Evolutionary conservation across 2,113 vertebrate genomes (phyloP).

Genomic region (Nothobranchius furzeri): DNA sequence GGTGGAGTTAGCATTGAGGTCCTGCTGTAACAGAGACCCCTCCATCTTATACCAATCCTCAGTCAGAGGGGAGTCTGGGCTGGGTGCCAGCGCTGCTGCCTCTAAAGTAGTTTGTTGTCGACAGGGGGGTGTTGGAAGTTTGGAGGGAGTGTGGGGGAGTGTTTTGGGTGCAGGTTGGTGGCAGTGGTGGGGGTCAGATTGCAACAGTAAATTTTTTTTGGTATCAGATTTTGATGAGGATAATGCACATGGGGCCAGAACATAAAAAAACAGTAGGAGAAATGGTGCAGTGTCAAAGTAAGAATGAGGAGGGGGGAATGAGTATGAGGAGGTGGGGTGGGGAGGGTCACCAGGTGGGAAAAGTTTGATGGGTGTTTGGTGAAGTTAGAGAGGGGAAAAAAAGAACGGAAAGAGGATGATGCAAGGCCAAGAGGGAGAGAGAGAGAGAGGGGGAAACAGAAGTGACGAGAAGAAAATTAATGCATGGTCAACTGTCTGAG

Average conservation of each 20-base stretch:
- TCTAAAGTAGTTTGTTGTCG: slow-evolving; percentile 64
- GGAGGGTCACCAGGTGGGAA: not conserved
- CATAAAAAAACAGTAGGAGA: not conserved
- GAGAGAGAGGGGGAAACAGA: slow-evolving; percentile 60
- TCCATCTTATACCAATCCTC: slow-evolving; percentile 83
- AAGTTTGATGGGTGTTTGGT: slow-evolving; percentile 4
- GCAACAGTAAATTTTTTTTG: slow-evolving; percentile 62
- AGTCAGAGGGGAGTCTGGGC: slow-evolving; percentile 79
- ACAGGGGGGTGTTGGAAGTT: slow-evolving; percentile 65
- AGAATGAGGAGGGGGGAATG: slow-evolving; percentile 1
- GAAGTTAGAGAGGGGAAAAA: slow-evolving; percentile 23
- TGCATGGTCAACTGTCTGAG: slow-evolving; percentile 76
- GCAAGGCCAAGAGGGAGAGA: slow-evolving; percentile 41
- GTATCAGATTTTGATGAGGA: slow-evolving; percentile 58
- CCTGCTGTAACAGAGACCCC: slow-evolving; percentile 82
- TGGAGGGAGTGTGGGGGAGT: slow-evolving; percentile 71
- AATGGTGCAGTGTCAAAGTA: slow-evolving; percentile 29
- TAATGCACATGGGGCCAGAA: slow-evolving; percentile 39
- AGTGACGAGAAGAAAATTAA: slow-evolving; percentile 78
- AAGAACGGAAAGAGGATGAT: slow-evolving; percentile 11
- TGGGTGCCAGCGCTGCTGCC: slow-evolving; percentile 75
- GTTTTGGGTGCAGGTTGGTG: slow-evolving; percentile 69
- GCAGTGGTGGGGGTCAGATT: slow-evolving; percentile 68
- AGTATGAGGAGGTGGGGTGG: not conserved
- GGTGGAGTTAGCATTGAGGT: slow-evolving; percentile 86